phyloP scores from a whole-genome alignment of 2,113 vertebrate genomes.

The Chlorocebus sabaeus region DNA sequence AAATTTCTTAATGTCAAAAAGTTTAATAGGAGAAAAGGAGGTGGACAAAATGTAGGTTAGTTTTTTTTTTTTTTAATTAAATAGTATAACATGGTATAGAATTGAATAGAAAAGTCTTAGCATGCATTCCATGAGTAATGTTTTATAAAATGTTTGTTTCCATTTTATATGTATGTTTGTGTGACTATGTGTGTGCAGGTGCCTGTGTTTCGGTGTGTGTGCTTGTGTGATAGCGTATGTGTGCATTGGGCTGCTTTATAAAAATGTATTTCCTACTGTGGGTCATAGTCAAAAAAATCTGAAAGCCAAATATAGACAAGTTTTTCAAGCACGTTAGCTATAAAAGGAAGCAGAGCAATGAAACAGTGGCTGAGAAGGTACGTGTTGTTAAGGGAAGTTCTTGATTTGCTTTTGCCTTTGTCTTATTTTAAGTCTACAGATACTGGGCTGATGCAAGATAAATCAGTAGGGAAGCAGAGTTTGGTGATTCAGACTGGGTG shows the following conservation, averaged over 20 bases:
- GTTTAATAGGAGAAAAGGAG: not conserved
- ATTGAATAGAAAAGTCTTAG: not conserved
- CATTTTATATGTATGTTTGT: not conserved
- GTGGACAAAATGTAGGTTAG: not conserved
- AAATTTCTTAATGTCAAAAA: not conserved
- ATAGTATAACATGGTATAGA: not conserved
- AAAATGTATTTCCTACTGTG: not conserved
- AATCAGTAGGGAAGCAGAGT: not conserved
- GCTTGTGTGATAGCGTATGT: not conserved
- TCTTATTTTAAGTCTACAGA: not conserved
- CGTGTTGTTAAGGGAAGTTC: not conserved
- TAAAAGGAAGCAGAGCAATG: not conserved
- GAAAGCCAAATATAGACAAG: not conserved
- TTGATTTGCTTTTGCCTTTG: not conserved
- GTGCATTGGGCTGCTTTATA: not conserved
- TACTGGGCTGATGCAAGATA: not conserved
- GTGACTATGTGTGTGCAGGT: not conserved
- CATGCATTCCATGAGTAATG: not conserved
- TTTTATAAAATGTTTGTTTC: not conserved
- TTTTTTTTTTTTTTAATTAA: not conserved
- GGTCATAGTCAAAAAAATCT: not conserved
- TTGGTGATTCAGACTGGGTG: not conserved
- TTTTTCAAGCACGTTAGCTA: not conserved
- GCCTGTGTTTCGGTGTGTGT: not conserved
- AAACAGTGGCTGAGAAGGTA: not conserved